Evolutionary conservation across 2,797 vertebrate species (phyloP).

Genomic region (Bovichtus diacanthus): DNA sequence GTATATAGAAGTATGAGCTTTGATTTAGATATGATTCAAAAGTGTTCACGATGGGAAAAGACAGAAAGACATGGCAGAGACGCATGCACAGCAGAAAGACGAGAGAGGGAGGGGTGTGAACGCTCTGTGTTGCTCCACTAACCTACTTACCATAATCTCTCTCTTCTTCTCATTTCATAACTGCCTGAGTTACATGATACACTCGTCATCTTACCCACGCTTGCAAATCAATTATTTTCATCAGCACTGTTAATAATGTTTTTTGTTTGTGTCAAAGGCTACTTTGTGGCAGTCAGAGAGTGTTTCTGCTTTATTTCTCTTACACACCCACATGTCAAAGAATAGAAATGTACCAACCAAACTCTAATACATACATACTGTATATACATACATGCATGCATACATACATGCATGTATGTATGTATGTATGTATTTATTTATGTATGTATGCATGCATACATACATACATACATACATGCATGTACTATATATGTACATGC

Average conservation of each 20-base stretch:
- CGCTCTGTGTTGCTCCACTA: conserved; percentile 82
- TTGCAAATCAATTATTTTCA: conserved; percentile 68
- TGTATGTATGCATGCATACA: neutral
- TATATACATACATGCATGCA: neutral
- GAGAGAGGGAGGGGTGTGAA: conserved; percentile 69
- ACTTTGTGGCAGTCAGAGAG: conserved; percentile 4
- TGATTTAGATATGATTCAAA: conserved; percentile 24
- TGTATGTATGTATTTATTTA: neutral
- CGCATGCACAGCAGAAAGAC: conserved; percentile 55
- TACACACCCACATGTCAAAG: neutral
- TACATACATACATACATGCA: neutral
- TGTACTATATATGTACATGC: neutral
- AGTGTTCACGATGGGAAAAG: conserved; percentile 35
- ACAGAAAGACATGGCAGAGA: conserved; percentile 31
- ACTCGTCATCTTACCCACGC: conserved; percentile 60
- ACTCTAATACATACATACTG: neutral
- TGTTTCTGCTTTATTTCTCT: neutral
- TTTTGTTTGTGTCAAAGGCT: conserved; percentile 9
- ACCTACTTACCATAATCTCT: conserved; percentile 87
- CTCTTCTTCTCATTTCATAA: conserved; percentile 84
- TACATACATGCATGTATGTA: neutral
- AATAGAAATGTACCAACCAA: neutral
- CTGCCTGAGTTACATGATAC: conserved; percentile 81
- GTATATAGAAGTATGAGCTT: conserved; percentile 2
- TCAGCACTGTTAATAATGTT: conserved; percentile 48